phyloP scores from a whole-genome alignment of 2,113 vertebrate species.

The Saccopteryx bilineata region DNA sequence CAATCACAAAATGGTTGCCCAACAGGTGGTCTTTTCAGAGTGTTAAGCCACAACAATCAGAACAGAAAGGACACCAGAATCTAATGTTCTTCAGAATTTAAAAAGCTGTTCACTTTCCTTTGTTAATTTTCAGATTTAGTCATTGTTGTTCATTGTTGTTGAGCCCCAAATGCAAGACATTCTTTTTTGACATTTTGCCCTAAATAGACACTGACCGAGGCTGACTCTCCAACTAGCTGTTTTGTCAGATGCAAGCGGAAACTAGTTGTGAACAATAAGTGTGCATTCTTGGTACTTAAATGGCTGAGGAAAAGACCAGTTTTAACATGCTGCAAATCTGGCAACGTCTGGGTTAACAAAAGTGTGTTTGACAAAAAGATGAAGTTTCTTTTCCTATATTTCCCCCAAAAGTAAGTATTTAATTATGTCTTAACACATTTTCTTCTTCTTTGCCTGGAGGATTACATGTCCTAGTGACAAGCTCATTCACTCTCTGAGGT shows the following conservation, averaged over 20 bases:
- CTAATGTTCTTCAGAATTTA: constrained; percentile 99
- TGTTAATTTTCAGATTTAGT: constrained; percentile 99
- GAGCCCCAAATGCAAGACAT: constrained; percentile 98
- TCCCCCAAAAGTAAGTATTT: constrained; percentile 85
- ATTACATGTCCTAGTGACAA: constrained; percentile 86
- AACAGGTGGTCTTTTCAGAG: constrained; percentile 99
- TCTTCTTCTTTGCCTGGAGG: constrained; percentile 79
- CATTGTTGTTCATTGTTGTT: constrained; percentile 96
- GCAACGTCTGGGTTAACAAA: constrained; percentile 90
- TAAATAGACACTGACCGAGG: constrained; percentile 98
- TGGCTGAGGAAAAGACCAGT: constrained; percentile 85
- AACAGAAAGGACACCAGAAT: constrained; percentile 98
- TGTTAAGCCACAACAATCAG: constrained; percentile 96
- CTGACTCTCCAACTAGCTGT: constrained; percentile 98
- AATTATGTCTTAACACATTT: constrained; percentile 89
- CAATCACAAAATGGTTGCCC: constrained; percentile 96
- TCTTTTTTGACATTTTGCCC: constrained; percentile 99
- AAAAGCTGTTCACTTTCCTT: constrained; percentile 99
- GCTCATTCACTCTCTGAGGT: constrained; percentile 87
- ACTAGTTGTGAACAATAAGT: constrained; percentile 90
- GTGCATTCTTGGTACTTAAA: constrained; percentile 89
- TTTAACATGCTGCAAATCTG: constrained; percentile 88
- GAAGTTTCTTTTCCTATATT: constrained; percentile 89
- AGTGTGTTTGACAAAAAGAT: constrained; percentile 91
- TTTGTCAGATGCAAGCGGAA: constrained; percentile 96